These are phyloP conservation scores for Heliangelus exortis DNA, from an alignment of 2,797 vertebrate genomes.

Conservation along the genomic window DNA sequence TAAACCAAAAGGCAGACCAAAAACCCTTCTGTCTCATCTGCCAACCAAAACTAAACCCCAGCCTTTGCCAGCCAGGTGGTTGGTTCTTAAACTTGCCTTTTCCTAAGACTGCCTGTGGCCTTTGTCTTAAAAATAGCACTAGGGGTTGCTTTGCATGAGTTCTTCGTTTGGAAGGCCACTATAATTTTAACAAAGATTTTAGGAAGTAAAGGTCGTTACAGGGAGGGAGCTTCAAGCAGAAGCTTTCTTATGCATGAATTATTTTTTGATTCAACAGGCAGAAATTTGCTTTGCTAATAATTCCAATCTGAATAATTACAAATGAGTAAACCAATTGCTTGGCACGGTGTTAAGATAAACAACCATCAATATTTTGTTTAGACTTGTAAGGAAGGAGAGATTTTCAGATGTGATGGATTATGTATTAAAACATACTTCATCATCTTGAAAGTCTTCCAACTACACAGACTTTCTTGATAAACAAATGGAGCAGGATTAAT, in stretches of 20 bases:
- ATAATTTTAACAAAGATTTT: not conserved
- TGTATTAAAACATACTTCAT: not conserved
- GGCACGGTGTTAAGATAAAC: not conserved
- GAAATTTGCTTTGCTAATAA: slow-evolving; percentile 32
- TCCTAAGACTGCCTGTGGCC: not conserved
- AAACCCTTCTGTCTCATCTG: not conserved
- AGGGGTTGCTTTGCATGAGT: not conserved
- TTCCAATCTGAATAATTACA: not conserved
- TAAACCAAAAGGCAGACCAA: not conserved
- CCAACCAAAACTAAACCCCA: not conserved
- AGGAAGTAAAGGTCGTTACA: not conserved
- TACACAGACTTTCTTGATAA: not conserved
- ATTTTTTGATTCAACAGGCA: not conserved
- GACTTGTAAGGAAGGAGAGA: not conserved
- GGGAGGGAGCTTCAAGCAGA: not conserved
- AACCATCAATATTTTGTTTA: not conserved
- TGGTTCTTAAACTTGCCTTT: not conserved
- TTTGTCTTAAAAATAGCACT: not conserved
- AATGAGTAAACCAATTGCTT: not conserved
- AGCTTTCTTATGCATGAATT: not conserved
- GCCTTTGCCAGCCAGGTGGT: not conserved
- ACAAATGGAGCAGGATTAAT: not conserved
- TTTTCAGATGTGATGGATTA: not conserved
- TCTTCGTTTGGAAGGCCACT: slow-evolving; percentile 13
- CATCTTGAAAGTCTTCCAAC: not conserved